Percentiles rank a stretch among this genome's conserved stretches.
phyloP scores from a whole-genome alignment of 2,888 invertebrate species.

The Tetheella fluctuosa region DNA sequence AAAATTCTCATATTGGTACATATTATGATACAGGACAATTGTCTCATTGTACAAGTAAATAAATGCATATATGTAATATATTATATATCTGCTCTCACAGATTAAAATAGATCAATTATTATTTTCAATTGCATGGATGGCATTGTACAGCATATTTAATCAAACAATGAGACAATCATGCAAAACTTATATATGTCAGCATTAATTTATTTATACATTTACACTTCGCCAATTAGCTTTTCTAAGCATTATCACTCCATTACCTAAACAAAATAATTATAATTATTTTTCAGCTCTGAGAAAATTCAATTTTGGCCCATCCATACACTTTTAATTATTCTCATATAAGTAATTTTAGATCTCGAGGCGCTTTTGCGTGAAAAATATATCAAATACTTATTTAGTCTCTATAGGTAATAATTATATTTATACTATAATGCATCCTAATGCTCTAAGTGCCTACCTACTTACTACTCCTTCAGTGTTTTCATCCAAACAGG shows the following conservation, averaged over 20 bases:
- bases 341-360: slow-evolving; percentile 50
- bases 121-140: not conserved
- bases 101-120: not conserved
- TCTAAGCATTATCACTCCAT: slow-evolving; percentile 69
- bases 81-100: slow-evolving; percentile 16
- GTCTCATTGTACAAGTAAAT: slow-evolving; percentile 59
- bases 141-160: slow-evolving; percentile 28
- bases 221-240: slow-evolving; percentile 72
- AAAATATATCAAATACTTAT: slow-evolving; percentile 29
- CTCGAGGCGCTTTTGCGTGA: slow-evolving; percentile 41
- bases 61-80: slow-evolving; percentile 16
- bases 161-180: slow-evolving; percentile 63
- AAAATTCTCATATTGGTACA: slow-evolving; percentile 67
- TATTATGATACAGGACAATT: slow-evolving; percentile 63
- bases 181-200: slow-evolving; percentile 62
- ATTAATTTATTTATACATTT: slow-evolving; percentile 80
- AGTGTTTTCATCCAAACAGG: slow-evolving; percentile 27
- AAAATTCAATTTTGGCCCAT: slow-evolving; percentile 53
- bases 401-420: too few relatives aligned
- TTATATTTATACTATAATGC: too few relatives aligned
- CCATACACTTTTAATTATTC: slow-evolving; percentile 44
- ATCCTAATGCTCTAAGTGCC: too few relatives aligned
- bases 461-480: too few relatives aligned
- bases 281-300: slow-evolving; percentile 57
- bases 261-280: slow-evolving; percentile 66